These are phyloP conservation scores for Chironomus striatipennis DNA, from an alignment of 1,140 invertebrate species.

Conservation along the genomic window DNA sequence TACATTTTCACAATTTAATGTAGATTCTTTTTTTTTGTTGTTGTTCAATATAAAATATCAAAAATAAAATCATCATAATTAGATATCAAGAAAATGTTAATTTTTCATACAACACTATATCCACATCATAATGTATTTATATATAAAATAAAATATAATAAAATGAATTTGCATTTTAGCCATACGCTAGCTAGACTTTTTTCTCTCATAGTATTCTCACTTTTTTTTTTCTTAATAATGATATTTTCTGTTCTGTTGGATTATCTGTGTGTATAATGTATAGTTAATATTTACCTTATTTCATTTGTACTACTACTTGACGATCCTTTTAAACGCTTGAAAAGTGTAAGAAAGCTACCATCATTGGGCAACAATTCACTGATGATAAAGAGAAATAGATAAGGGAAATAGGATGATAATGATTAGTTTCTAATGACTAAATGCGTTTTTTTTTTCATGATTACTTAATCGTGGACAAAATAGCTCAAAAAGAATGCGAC, in stretches of 20 bases:
- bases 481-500: neutral
- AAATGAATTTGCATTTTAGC: no score
- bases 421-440: neutral
- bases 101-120: neutral
- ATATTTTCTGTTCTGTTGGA: no score
- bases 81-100: neutral
- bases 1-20: neutral
- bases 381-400: neutral
- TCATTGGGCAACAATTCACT: neutral
- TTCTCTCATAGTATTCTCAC: no score
- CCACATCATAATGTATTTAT: neutral
- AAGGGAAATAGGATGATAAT: neutral
- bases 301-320: neutral
- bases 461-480: neutral
- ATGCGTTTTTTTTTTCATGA: neutral
- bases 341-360: neutral
- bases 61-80: constrained; percentile 4
- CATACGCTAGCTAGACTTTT: no score
- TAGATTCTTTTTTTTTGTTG: neutral
- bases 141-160: no score
- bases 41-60: neutral
- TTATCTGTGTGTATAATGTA: neutral
- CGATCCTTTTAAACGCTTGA: constrained; percentile 1
- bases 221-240: no score
- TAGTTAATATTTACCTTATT: neutral